Conservation (phyloP, 2,797 vertebrate species). For the Melanotaenia nigrans region DNA sequence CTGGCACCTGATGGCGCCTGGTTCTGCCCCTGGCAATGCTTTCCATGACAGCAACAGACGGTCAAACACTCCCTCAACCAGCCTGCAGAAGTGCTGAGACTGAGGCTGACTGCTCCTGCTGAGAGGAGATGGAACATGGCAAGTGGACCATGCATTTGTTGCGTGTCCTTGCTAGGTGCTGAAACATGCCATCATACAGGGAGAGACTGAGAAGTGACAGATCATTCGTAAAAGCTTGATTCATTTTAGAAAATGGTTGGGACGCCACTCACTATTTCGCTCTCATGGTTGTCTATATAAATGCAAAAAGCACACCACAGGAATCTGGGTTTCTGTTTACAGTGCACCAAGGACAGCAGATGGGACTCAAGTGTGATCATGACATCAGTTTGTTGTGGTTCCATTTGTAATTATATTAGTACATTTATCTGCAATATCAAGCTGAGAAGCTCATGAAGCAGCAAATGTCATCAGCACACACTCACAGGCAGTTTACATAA, state of each 20-base stretch:
- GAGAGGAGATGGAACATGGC: slow-evolving; percentile 49
- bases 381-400: too few species aligned
- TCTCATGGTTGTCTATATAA: too few species aligned
- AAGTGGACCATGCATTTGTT: slow-evolving; percentile 24
- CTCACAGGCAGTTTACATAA: too few species aligned
- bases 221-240: slow-evolving; percentile 50
- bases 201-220: slow-evolving; percentile 27
- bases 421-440: too few species aligned
- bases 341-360: too few species aligned
- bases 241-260: slow-evolving; percentile 63
- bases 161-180: slow-evolving; percentile 22
- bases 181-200: slow-evolving; percentile 15
- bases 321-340: too few species aligned
- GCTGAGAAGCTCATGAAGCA: too few species aligned
- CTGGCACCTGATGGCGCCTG: slow-evolving; percentile 23
- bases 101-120: slow-evolving; percentile 44
- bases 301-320: too few species aligned
- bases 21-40: slow-evolving; percentile 14
- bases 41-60: slow-evolving; percentile 52
- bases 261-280: slow-evolving; percentile 53
- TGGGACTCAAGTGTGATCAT: too few species aligned
- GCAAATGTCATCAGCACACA: too few species aligned
- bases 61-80: slow-evolving; percentile 38
- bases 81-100: slow-evolving; percentile 36
- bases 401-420: too few species aligned